These are phyloP conservation scores for Tragelaphus scriptus DNA, from an alignment of 2,113 vertebrate species.

Conservation along the genomic window DNA sequence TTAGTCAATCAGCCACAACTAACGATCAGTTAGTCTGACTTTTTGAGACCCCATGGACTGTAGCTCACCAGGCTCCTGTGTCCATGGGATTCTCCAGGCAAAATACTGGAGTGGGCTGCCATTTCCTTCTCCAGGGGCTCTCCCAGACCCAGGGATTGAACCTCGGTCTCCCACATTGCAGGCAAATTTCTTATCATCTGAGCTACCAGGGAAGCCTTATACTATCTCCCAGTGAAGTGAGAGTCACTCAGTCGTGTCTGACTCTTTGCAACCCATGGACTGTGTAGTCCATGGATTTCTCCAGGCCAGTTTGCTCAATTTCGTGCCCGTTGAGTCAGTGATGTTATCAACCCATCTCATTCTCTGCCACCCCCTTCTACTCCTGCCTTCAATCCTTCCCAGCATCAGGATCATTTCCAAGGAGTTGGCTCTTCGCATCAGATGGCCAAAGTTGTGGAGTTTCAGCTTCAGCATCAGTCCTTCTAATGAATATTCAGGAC, in stretches of 20 bases:
- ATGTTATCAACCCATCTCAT: no score
- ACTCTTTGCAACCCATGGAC: no score
- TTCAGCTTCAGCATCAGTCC: background rate
- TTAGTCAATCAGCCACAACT: fast-evolving
- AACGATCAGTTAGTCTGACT: background rate
- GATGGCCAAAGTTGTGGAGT: background rate
- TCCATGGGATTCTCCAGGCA: background rate
- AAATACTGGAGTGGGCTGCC: background rate
- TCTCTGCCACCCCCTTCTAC: no score
- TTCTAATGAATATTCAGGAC: background rate
- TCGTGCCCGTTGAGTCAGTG: no score
- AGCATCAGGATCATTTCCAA: no score
- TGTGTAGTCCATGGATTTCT: no score
- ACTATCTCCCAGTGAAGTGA: no score
- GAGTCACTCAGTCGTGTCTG: no score
- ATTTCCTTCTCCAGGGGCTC: background rate
- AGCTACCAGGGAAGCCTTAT: no score
- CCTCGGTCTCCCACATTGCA: fast-evolving
- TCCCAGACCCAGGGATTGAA: background rate
- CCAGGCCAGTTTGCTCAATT: no score
- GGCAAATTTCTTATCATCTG: no score
- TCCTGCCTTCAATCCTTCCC: no score
- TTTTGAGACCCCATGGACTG: background rate
- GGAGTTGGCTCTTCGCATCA: fast-evolving
- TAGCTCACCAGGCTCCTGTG: background rate